These are phyloP conservation scores for Acrocephalus scirpaceus DNA, from an alignment of 2,797 vertebrate species.

Conservation along the genomic window DNA sequence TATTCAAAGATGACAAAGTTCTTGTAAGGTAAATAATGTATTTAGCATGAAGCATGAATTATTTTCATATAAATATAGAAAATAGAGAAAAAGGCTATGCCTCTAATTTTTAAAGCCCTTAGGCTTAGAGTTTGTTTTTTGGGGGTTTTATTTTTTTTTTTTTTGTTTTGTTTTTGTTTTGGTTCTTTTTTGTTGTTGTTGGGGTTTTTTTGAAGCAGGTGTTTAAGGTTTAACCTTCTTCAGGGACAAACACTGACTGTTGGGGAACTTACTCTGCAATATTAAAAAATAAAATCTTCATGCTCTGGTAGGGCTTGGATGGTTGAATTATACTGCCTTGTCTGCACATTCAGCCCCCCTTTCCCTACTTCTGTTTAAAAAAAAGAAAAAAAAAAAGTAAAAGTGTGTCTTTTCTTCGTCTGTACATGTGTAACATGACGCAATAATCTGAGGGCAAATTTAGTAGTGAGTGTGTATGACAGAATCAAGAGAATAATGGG, in stretches of 20 bases:
- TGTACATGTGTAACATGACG: conserved; percentile 83
- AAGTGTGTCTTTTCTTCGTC: conserved; percentile 83
- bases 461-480: conserved; percentile 86
- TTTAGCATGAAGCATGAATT: conserved; percentile 99
- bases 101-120: conserved; percentile 95
- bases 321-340: conserved; percentile 82
- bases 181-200: conserved; percentile 66
- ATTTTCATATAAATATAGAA: conserved; percentile 99
- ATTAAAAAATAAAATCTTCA: conserved; percentile 82
- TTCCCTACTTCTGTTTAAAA: conserved; percentile 81
- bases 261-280: conserved; percentile 91
- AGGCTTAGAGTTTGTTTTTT: conserved; percentile 82
- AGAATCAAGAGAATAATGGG: conserved; percentile 72
- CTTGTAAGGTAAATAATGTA: conserved; percentile 99
- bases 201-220: conserved; percentile 87
- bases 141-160: conserved; percentile 44
- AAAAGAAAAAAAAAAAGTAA: conserved; percentile 63
- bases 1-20: conserved; percentile 91
- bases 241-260: conserved; percentile 95
- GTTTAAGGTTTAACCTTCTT: conserved; percentile 96
- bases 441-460: conserved; percentile 87
- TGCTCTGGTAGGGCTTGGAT: conserved; percentile 84
- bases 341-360: conserved; percentile 83
- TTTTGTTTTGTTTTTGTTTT: conserved; percentile 42
- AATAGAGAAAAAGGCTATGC: conserved; percentile 94